Conservation (phyloP, 2,797 vertebrate species). For the Bradypodion pumilum region DNA sequence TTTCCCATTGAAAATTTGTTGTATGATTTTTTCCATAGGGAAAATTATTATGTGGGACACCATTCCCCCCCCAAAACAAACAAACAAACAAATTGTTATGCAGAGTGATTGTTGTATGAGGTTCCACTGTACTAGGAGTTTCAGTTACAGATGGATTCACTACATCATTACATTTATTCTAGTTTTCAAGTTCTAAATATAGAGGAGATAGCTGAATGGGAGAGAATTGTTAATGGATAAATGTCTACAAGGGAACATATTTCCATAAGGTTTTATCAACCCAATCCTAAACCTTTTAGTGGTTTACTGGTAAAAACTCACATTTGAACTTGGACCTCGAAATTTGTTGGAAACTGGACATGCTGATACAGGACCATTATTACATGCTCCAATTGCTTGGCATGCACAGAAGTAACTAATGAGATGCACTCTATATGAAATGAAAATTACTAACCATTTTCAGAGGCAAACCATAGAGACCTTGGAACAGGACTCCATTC, state of each 20-base stretch:
- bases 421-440: neutral
- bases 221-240: neutral
- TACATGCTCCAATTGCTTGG: neutral
- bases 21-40: too few relatives aligned
- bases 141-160: neutral
- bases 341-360: too few relatives aligned
- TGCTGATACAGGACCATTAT: neutral
- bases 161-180: neutral
- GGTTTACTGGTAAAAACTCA: neutral
- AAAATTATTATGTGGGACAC: too few relatives aligned
- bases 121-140: neutral
- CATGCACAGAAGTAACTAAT: neutral
- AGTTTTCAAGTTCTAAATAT: neutral
- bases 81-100: too few relatives aligned
- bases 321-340: neutral
- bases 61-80: too few relatives aligned
- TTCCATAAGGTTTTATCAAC: neutral
- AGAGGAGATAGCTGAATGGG: neutral
- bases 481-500: neutral
- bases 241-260: neutral
- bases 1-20: too few relatives aligned
- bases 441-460: neutral
- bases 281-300: neutral
- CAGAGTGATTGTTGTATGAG: too few relatives aligned
- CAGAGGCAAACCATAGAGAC: neutral